Base-by-base conservation (phyloP, 2,797 vertebrate species). In the Tiaroga cobitis region DNA sequence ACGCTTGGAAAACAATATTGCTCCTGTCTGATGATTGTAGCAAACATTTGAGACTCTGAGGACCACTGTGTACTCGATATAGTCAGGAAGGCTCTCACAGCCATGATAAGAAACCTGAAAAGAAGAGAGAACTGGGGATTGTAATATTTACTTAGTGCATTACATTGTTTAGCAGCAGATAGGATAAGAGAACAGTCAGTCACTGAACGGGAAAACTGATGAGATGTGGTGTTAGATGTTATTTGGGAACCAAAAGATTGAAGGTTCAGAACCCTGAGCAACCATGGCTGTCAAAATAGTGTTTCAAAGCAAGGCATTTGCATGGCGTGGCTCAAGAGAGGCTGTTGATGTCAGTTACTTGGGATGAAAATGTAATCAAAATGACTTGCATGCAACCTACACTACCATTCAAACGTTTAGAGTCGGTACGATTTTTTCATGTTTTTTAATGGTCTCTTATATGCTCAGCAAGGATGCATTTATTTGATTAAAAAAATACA, bases 1-100 rank as follows among this genome's bases (percentile, higher is more conserved):
- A 83, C 29, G 49, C 65, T 5, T n/a, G 34, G 63, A 82, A 77
- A 74, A 41, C 72, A 77, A 13, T 76, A 69, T 43, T 84, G 24
- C 63, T 68, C 24, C 49, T 56, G 19, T 63, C 78, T 81, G 24
- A 41, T 65, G 67, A 80, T 46, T 34, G 65, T 32, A 41, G 43
- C 26, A 84, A 49, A 76, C 43, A 76, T 46, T 32, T 76, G 61
- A 49, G 72, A 63, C 21, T 75, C 41, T 68, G 24, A 75, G 41
- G 56, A 26, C 18, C 63, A 24, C 74, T 78, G 65, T 84, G 82
- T 46, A 34, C 63, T 84, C 37, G 0, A 59, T 51, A 43, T 69
- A 84, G 24, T 21, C 10, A 26, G 29, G 3, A 51, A 51, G 15
- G 19, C 26, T 61, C 8, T 26, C 19, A 19, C 21, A 41, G 10